Evolutionary conservation across 2,113 vertebrate genomes (phyloP).

Genomic region (Sturnira hondurensis): DNA sequence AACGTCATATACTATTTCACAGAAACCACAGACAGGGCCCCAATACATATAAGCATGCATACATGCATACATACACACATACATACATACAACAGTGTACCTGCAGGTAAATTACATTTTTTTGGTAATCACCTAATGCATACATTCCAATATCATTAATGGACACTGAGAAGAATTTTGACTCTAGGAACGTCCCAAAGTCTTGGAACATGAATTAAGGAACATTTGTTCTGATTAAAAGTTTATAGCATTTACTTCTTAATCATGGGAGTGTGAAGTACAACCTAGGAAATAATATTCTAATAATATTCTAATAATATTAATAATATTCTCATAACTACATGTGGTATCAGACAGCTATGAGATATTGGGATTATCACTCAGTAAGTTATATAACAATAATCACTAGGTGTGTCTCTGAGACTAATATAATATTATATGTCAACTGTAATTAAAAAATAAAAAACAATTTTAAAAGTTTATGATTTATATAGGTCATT

Average conservation of each 20-base stretch:
- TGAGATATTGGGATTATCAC: background rate
- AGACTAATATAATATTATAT: background rate
- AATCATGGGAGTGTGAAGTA: background rate
- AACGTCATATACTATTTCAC: background rate
- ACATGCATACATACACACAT: background rate
- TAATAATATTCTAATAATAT: background rate
- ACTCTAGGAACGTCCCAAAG: background rate
- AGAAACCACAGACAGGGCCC: background rate
- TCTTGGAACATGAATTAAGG: background rate
- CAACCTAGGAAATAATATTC: background rate
- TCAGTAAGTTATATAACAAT: background rate
- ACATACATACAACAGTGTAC: background rate
- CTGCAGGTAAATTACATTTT: accelerated
- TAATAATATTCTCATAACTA: background rate
- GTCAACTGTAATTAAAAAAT: background rate
- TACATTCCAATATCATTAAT: background rate
- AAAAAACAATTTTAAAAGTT: background rate
- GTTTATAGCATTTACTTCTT: background rate
- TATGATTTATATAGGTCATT: background rate
- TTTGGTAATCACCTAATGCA: background rate
- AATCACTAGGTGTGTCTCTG: background rate
- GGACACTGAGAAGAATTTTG: background rate
- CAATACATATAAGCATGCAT: background rate
- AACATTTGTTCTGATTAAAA: background rate
- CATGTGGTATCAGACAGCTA: background rate